Percentiles rank a stretch among this genome's conserved stretches.
Evolutionary conservation across 2,797 vertebrate genomes (phyloP).

Genomic region (Staurois parvus): DNA sequence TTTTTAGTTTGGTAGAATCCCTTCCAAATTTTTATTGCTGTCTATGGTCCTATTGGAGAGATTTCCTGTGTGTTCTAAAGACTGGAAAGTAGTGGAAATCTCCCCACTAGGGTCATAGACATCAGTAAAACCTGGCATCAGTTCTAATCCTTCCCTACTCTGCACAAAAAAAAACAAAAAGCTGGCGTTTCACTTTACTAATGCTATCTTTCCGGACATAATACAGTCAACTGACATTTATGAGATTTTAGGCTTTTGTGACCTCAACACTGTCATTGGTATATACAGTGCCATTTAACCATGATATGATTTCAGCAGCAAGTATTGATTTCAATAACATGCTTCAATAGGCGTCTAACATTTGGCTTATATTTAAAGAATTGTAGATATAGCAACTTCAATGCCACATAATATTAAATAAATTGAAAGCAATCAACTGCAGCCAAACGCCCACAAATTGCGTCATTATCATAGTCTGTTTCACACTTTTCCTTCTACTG

Average conservation of each 20-base stretch:
- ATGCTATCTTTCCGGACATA: no score
- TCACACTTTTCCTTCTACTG: neutral
- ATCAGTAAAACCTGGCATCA: no score
- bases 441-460: neutral
- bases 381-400: neutral
- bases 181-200: no score
- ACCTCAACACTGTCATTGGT: neutral
- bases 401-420: neutral
- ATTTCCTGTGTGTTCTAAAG: no score
- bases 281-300: neutral
- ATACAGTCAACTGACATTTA: neutral
- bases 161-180: no score
- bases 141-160: no score
- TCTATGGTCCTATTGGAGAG: no score
- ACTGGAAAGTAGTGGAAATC: no score
- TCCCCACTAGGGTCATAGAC: no score
- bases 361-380: neutral
- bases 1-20: no score
- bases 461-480: neutral
- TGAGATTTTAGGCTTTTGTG: neutral
- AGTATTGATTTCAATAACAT: conserved; percentile 17
- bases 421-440: neutral
- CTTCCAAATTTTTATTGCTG: no score
- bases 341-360: neutral
- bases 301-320: neutral